A percentile compares a stretch with the other conserved stretches of the same genome.
phyloP scores from a whole-genome alignment of 2,888 invertebrate genomes.

The Mayetiola destructor region DNA sequence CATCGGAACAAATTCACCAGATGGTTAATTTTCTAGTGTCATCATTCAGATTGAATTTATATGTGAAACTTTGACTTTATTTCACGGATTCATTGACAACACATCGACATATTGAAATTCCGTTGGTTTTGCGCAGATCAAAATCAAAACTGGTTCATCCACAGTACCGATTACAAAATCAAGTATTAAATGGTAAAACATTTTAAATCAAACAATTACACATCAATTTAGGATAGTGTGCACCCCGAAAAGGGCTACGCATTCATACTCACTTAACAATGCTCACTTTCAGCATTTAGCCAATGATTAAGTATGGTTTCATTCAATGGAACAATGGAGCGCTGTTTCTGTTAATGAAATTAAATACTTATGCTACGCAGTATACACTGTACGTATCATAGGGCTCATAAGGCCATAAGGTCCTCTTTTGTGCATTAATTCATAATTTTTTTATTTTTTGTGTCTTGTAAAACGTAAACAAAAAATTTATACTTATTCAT shows the following conservation, averaged over 20 bases:
- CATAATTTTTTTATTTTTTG: neutral
- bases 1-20: too few species aligned
- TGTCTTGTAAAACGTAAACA: constrained; percentile 3
- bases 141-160: neutral
- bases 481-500: constrained; percentile 2
- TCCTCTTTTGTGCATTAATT: too few species aligned
- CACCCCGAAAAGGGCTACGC: neutral
- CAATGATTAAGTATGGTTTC: neutral
- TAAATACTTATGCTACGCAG: too few species aligned
- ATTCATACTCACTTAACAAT: neutral
- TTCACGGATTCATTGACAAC: too few species aligned
- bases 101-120: too few species aligned
- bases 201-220: constrained; percentile 10
- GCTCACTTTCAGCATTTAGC: neutral
- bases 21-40: too few species aligned
- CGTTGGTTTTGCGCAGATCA: too few species aligned
- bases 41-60: neutral
- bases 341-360: neutral
- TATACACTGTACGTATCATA: too few species aligned
- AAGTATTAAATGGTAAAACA: constrained; percentile 9
- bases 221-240: neutral
- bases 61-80: too few species aligned
- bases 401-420: too few species aligned
- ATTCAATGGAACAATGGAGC: neutral
- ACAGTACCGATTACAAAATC: neutral